Evolutionary conservation across 1,140 invertebrate species (phyloP).

Genomic region (Heliconius himera): DNA sequence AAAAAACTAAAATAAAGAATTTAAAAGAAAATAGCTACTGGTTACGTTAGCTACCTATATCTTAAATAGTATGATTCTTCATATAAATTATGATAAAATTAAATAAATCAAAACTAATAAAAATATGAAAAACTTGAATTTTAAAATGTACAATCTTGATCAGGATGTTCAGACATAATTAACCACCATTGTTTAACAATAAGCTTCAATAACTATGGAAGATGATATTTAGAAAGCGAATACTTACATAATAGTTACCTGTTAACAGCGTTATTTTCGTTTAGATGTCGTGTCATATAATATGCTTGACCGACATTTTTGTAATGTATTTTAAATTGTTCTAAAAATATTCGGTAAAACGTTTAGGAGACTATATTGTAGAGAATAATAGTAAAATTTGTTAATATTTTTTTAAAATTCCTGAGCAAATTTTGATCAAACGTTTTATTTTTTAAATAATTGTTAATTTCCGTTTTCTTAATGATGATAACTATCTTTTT

Average conservation of each 20-base stretch:
- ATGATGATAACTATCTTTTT: too few species aligned
- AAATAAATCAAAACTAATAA: neutral
- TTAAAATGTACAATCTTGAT: neutral
- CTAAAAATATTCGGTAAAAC: neutral
- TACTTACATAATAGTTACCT: slow-evolving; percentile 4
- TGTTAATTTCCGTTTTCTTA: too few species aligned
- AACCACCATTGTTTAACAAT: neutral
- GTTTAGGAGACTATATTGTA: neutral
- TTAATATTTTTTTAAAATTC: neutral
- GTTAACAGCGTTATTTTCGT: neutral
- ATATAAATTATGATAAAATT: neutral
- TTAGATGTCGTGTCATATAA: slow-evolving; percentile 16
- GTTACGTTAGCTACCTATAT: too few species aligned
- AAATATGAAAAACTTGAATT: neutral
- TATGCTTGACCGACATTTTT: slow-evolving; percentile 19
- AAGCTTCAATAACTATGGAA: slow-evolving; percentile 5
- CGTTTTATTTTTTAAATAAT: too few species aligned
- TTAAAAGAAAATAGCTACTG: too few species aligned
- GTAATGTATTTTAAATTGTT: slow-evolving; percentile 26
- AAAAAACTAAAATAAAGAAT: too few species aligned
- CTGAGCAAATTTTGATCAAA: too few species aligned
- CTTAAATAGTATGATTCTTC: neutral
- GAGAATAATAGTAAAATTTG: neutral
- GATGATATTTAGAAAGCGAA: neutral
- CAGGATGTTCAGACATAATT: neutral